Percentiles rank a stretch among this genome's conserved stretches.
Conservation (phyloP, 30 jellyfish, hydroid and myxozoan genomes). For the Cassiopea xamachana region DNA sequence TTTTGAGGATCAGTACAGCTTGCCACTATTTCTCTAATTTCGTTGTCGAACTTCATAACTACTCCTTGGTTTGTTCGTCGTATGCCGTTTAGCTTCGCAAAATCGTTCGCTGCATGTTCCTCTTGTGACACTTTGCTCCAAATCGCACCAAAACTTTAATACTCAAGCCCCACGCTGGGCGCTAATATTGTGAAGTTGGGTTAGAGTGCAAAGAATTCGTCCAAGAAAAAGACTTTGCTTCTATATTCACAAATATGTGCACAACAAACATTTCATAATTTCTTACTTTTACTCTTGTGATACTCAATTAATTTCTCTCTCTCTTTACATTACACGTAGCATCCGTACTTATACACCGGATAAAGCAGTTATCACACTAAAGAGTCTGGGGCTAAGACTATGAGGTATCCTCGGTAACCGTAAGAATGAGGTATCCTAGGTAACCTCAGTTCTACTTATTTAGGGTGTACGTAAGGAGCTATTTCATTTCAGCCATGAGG, state of each 20-base stretch:
- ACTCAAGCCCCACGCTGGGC: neutral
- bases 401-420: no score
- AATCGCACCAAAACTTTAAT: neutral
- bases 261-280: neutral
- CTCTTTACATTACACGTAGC: no score
- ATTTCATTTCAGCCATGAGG: slow-evolving; percentile 47
- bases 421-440: no score
- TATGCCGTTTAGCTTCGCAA: neutral
- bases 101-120: neutral
- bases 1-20: neutral
- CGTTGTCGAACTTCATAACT: neutral
- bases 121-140: neutral
- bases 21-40: neutral
- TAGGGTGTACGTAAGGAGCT: no score
- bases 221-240: neutral
- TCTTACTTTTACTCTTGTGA: no score
- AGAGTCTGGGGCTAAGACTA: no score
- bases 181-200: neutral
- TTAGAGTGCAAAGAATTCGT: neutral
- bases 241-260: neutral
- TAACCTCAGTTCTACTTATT: no score
- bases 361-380: no score
- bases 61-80: neutral
- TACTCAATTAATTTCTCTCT: no score
- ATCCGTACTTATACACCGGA: no score